phyloP scores from a whole-genome alignment of 2,113 vertebrate genomes.

The Chloropsis cyanopogon region DNA sequence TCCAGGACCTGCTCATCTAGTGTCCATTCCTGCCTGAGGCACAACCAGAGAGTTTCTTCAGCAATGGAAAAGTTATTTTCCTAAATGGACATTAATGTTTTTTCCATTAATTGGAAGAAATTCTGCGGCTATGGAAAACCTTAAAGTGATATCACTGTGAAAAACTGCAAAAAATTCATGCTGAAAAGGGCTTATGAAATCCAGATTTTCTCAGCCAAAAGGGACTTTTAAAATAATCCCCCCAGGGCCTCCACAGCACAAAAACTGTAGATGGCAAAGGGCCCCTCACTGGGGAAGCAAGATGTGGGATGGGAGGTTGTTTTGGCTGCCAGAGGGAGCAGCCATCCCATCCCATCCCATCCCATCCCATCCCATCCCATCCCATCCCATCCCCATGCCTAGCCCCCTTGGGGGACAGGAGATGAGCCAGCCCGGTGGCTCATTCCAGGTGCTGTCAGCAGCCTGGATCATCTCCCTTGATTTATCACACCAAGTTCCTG shows the following conservation, averaged over 20 bases:
- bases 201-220: not conserved
- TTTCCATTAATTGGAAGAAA: slow-evolving; percentile 55
- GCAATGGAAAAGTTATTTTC: slow-evolving; percentile 29
- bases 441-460: not conserved
- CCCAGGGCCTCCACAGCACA: fast-evolving
- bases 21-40: not conserved
- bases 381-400: not conserved
- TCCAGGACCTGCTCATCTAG: not conserved
- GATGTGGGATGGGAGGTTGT: fast-evolving
- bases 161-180: not conserved
- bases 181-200: not conserved
- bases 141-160: slow-evolving; percentile 8
- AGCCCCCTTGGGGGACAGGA: not conserved
- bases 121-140: not conserved
- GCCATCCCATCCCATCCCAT: not conserved
- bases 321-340: not conserved
- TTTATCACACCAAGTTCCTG: not conserved
- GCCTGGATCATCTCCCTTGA: not conserved
- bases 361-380: not conserved
- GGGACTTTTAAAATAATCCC: not conserved
- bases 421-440: not conserved
- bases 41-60: not conserved
- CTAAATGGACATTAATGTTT: not conserved
- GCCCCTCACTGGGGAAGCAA: fast-evolving
- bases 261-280: not conserved